Conservation (phyloP, 2,113 vertebrate genomes). For the Oenanthe oenanthe region DNA sequence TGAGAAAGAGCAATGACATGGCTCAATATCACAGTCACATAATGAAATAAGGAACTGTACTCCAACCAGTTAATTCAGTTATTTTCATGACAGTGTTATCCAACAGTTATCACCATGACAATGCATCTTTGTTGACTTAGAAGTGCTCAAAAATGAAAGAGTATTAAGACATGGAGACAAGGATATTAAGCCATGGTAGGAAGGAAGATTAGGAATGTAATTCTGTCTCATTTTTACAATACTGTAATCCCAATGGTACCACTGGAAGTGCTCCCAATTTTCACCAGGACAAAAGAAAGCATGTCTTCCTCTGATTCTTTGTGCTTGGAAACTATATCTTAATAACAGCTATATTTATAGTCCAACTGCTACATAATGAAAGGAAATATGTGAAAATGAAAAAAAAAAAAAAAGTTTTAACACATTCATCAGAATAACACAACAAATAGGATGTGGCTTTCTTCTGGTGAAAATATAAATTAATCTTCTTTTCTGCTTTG, state of each 20-base stretch:
- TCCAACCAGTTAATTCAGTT: slow-evolving; percentile 6
- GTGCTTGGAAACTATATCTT: not conserved
- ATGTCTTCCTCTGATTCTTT: not conserved
- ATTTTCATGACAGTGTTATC: slow-evolving; percentile 1
- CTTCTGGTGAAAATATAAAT: not conserved
- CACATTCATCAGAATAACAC: not conserved
- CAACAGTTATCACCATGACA: not conserved
- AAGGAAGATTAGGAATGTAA: slow-evolving; percentile 1
- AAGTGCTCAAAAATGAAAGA: slow-evolving; percentile 15
- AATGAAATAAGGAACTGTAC: slow-evolving; percentile 19
- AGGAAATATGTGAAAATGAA: slow-evolving; percentile 28
- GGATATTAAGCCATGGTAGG: not conserved
- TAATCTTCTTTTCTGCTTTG: slow-evolving; percentile 17
- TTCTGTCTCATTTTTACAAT: not conserved
- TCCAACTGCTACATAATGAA: not conserved
- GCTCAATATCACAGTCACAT: not conserved
- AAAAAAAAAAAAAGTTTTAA: not conserved
- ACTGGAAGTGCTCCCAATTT: not conserved
- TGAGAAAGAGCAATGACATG: not conserved
- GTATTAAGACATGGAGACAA: not conserved
- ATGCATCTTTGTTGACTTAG: not conserved
- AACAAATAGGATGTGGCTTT: slow-evolving; percentile 5
- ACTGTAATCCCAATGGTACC: not conserved
- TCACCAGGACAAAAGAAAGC: not conserved
- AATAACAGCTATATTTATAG: not conserved